Base-by-base conservation (phyloP, 2,797 vertebrate species). In the Salmo trutta region DNA sequence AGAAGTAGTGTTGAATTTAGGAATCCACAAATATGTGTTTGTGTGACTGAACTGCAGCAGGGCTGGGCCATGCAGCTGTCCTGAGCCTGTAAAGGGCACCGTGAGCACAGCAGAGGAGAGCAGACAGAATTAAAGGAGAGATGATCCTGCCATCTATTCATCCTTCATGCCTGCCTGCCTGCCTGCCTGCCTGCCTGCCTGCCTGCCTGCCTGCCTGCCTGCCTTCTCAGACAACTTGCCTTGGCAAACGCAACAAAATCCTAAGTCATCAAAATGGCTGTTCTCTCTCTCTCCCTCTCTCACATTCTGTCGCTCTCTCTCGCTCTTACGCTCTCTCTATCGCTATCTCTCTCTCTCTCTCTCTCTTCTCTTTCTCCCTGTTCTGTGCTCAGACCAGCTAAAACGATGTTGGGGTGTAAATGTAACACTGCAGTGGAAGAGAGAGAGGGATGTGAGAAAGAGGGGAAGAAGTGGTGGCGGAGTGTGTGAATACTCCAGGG, bases 251-350 rank as follows among this genome's bases (percentile, higher is more conserved):
- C 14, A n/a, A 36, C 52, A 21, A 70, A 71, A 29, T 24, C 66
- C 56, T 71, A 54, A 56, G 62, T 78, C 71, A 68, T 54, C n/a
- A 69, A 52, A 65, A 71, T 75, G 41, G 68, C 75, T 64, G 62
- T n/a, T 56, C 17, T 56, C 53, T 19, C 3, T 56, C 54, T 56
- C 54, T 19, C 53, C 19, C 14, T 54, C 0, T 54, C 53, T 19
- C 14, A 41, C 4, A 33, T 33, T 51, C 8, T 1, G 1, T 8
- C 36, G 0, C 8, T 21, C 21, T 21, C 73, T 51, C 8, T 64
- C 7, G 6, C 5, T 47, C n/a, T 10, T 31, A 6, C 12, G 12
- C 31, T 7, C 73, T 41, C 10, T 24, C 56, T 51, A 24, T 24
- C n/a, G n/a, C 14, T 75, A 15, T 75, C 36, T 15, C 3, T 27